These are phyloP conservation scores for Hippocampus mohnikei DNA, from an alignment of 2,113 vertebrate species.

Conservation along the genomic window DNA sequence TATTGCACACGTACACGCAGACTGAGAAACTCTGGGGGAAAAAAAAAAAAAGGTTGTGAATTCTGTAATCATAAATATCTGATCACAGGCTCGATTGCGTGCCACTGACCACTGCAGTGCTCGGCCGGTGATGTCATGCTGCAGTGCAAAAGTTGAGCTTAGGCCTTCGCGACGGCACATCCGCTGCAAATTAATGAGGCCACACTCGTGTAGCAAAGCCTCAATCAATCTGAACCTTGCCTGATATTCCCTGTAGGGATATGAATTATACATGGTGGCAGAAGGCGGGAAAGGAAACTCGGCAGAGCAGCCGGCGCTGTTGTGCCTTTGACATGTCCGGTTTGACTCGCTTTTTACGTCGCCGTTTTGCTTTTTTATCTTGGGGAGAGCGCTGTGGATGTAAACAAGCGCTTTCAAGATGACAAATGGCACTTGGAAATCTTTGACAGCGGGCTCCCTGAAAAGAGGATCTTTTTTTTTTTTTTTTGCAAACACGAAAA, in stretches of 20 bases:
- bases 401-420: conserved; percentile 6
- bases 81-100: neutral
- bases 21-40: neutral
- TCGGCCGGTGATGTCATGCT: conserved; percentile 6
- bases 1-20: neutral
- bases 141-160: conserved; percentile 3
- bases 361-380: neutral
- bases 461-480: conserved; percentile 6
- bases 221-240: conserved; percentile 2
- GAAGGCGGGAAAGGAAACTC: conserved; percentile 1
- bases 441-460: conserved; percentile 21
- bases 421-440: conserved; percentile 23
- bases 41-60: neutral
- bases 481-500: neutral
- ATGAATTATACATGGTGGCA: conserved; percentile 1
- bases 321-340: neutral
- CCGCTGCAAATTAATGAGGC: conserved; percentile 13
- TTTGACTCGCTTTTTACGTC: neutral
- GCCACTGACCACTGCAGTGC: neutral
- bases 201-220: neutral
- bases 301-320: neutral
- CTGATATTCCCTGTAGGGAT: conserved; percentile 1
- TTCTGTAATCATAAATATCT: neutral
- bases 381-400: neutral
- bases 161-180: neutral